Base-by-base conservation (phyloP, 1,140 invertebrate species). In the Pomacea maculata region DNA sequence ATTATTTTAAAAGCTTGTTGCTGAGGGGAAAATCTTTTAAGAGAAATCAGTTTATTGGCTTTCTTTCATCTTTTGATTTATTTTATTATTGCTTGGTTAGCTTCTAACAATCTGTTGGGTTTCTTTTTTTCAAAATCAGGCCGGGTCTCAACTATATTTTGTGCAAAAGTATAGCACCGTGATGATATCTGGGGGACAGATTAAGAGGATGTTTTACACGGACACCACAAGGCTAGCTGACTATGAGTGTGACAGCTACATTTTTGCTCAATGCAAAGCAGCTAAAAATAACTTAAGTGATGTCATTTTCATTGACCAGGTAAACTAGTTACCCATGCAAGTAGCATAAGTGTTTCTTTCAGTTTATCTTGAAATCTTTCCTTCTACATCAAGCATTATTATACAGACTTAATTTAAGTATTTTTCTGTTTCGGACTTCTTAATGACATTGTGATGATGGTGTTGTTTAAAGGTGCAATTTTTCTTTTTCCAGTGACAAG, bases 271-370 rank as follows among this genome's bases (percentile, higher is more conserved):
- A 65, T 55, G 80, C 6, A 65, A 67, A 63, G 70, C 63, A 5
- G n/a, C 79, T 15, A 45, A 76, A 21, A 73, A 82, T 1, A 73
- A 70, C 25, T 72, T 84, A 11, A 78, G 63, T 25, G 80, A 85
- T 78, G 70, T 68, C 54, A 72, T 88, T 19, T 72, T 88, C 82
- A 83, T 87, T 17, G 86, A 88, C 64, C 82, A 83, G 83, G 87
- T 88, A 82, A 34, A 45, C 15, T 7, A 67, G 12, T 67, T 19
- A 5, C 25, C 17, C 14, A 11, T 52, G 9, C 2, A 11, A 29
- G 34, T 25, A 21, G 34, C 34, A 54, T 34, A 25, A 25, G 17
- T 9, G 5, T 73, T 34, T 21, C 45, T 73, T 34, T 45, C 34
- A 1, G 34, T 45, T 45, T 45, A 45, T 45, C 34, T 15, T 12